Base-by-base conservation (phyloP, 2,888 invertebrate genomes). In the Hesperia comma region DNA sequence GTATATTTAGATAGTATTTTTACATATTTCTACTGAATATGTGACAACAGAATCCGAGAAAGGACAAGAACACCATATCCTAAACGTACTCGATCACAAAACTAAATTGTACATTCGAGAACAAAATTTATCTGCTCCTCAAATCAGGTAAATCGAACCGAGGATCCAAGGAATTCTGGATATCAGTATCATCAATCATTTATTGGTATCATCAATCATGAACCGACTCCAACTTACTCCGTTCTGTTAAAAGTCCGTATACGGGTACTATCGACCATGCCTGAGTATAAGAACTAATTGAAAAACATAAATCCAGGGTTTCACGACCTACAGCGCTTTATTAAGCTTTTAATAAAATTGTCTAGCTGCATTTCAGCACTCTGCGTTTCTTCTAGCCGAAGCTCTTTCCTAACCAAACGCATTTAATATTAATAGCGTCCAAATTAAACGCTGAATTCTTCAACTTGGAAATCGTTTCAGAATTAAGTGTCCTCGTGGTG, bases 281-380 rank as follows among this genome's bases (percentile, higher is more conserved):
- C 26, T 32, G 33, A 17, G 46, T 46, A 46, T 14, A 40, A 26
- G 12, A 41, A 49, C 63, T 63, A 63, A 63, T 56, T 64, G 51
- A 32, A 64, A 57, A 21, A 58, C 64, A 64, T 64, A 58, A 64
- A 64, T 64, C 58, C 32, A 53, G 10, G 8, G 51, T 17, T 53
- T 53, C 58, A 64, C 51, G 57, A 53, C 57, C n/a, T 40, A 33
- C 37, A 41, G 57, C 41, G 54, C 64, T 64, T 64, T 64, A 64
- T 64, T 57, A 64, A 51, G 58, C 49, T 64, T 64, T 57, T 64
- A 64, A 64, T 64, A 58, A 57, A 58, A 64, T 64, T 64, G 57
- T 64, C 58, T 64, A 53, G 57, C 51, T 26, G 40, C 51, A 64
- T 64, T 64, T 53, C 40, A 41, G 12, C 19, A 19, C 12, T 51